phyloP scores from a whole-genome alignment of 2,888 invertebrate genomes.

The Stomorhina lunata region DNA sequence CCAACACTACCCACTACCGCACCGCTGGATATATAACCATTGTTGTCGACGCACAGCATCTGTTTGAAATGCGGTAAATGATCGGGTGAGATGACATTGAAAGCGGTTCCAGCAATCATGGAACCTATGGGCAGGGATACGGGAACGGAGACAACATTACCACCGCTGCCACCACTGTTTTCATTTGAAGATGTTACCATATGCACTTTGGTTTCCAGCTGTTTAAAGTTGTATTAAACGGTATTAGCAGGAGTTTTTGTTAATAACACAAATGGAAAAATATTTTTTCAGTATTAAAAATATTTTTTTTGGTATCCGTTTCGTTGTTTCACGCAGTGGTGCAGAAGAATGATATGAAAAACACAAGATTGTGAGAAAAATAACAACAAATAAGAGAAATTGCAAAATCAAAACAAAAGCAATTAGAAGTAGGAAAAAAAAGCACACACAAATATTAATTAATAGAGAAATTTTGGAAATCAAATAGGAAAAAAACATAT shows the following conservation, averaged over 20 bases:
- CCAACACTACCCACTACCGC: conserved; percentile 83
- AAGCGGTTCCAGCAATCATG: conserved; percentile 89
- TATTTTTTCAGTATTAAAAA: background rate
- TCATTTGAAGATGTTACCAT: conserved; percentile 79
- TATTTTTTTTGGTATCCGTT: conserved; percentile 4
- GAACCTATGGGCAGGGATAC: conserved; percentile 87
- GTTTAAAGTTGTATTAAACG: conserved; percentile 17
- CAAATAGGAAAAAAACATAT: conserved; percentile 41
- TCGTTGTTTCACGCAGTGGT: conserved; percentile 5
- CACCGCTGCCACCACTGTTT: conserved; percentile 74
- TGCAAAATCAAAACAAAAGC: conserved; percentile 62
- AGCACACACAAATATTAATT: conserved; percentile 62
- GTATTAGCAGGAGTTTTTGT: background rate
- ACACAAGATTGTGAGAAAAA: conserved; percentile 38
- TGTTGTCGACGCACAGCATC: conserved; percentile 92
- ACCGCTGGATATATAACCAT: conserved; percentile 87
- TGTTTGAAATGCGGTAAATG: conserved; percentile 92
- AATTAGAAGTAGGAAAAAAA: conserved; percentile 63
- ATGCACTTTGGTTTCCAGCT: conserved; percentile 76
- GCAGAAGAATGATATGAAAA: conserved; percentile 34
- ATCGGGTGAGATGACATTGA: conserved; percentile 92
- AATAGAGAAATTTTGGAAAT: conserved; percentile 62
- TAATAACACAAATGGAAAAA: conserved; percentile 22
- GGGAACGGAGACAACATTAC: conserved; percentile 77
- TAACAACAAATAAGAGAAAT: conserved; percentile 60